A percentile compares a stretch with the other conserved stretches of the same genome.
Conservation (phyloP, 2,113 vertebrate species). For the Saimiri boliviensis region DNA sequence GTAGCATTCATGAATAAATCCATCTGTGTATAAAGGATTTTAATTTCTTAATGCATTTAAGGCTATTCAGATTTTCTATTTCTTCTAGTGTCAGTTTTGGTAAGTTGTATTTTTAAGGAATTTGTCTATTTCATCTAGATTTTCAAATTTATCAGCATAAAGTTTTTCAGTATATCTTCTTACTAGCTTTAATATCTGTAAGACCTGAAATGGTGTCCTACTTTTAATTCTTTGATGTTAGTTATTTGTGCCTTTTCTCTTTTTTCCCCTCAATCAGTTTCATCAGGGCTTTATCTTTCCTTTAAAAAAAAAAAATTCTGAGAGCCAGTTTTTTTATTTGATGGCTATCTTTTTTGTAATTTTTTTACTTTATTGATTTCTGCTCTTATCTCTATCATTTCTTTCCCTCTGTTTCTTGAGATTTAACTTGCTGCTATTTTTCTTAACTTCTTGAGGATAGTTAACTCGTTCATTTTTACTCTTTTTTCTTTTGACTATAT, state of each 20-base stretch:
- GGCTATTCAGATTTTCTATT: slow-evolving; percentile 21
- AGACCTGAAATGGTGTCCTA: rapidly evolving
- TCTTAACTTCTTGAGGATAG: background rate
- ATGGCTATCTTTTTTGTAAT: background rate
- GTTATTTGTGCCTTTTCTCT: background rate
- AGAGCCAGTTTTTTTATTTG: background rate
- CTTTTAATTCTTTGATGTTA: background rate
- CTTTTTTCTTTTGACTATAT: background rate
- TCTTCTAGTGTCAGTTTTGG: slow-evolving; percentile 36
- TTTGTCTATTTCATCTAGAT: background rate
- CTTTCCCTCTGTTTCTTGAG: background rate
- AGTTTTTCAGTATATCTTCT: background rate
- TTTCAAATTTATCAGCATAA: background rate
- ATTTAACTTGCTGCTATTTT: background rate
- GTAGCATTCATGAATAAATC: background rate
- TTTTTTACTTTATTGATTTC: background rate
- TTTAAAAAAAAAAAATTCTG: background rate
- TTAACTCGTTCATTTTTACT: background rate
- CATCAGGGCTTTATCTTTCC: background rate
- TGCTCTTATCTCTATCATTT: background rate
- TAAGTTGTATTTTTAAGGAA: background rate
- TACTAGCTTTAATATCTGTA: background rate
- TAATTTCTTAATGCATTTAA: background rate
- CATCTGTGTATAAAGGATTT: background rate
- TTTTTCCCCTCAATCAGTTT: background rate